Conservation (phyloP, 1,140 invertebrate species). For the Epicauta chinensis region DNA sequence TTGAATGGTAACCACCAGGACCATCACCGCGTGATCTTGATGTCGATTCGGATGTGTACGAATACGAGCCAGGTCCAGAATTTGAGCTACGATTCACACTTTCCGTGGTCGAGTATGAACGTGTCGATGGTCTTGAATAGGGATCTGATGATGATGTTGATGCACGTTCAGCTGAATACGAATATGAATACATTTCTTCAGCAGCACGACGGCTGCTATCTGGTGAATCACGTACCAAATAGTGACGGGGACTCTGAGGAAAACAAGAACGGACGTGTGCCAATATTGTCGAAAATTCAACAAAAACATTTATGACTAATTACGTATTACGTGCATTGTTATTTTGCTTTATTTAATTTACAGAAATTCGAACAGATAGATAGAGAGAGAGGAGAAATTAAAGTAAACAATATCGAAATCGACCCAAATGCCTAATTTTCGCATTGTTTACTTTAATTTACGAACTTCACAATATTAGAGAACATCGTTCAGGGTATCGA, state of each 20-base stretch:
- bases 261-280: conserved; percentile 14
- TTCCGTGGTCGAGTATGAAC: conserved; percentile 55
- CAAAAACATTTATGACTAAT: too few relatives aligned
- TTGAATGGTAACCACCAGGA: conserved; percentile 67
- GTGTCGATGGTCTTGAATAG: conserved; percentile 51
- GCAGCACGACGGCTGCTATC: conserved; percentile 58
- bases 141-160: conserved; percentile 48
- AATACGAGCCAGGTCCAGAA: conserved; percentile 60
- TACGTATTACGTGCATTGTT: too few relatives aligned
- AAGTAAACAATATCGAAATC: too few relatives aligned
- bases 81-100: conserved; percentile 58
- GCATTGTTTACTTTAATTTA: too few relatives aligned
- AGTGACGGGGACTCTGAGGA: conserved; percentile 74
- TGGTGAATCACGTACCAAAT: conserved; percentile 72
- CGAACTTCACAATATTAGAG: too few relatives aligned
- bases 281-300: too few relatives aligned
- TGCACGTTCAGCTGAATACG: conserved; percentile 54
- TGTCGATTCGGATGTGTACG: conserved; percentile 65
- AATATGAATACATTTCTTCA: conserved; percentile 74
- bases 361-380: too few relatives aligned
- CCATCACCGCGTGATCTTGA: conserved; percentile 60
- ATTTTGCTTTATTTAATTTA: too few relatives aligned
- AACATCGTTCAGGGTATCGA: too few relatives aligned
- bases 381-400: too few relatives aligned
- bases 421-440: too few relatives aligned